Percentiles rank a stretch among this genome's conserved stretches.
Conservation (phyloP, 2,888 invertebrate species). For the Caenorhabditis virilis region DNA sequence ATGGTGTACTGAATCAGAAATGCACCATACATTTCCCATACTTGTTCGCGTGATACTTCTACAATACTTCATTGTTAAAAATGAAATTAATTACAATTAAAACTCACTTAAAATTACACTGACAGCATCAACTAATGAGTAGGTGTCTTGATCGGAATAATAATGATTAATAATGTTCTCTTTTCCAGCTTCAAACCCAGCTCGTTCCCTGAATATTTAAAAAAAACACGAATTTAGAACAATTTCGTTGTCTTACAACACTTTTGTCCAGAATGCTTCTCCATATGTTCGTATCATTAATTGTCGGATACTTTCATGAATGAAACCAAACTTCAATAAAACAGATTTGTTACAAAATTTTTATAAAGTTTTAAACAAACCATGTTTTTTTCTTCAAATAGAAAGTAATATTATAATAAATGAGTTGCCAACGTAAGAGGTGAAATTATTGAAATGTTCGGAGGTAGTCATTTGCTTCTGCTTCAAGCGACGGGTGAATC, state of each 20-base stretch:
- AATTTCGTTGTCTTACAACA: constrained; percentile 46
- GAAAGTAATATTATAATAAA: too few species aligned
- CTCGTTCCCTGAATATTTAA: constrained; percentile 34
- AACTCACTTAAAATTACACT: constrained; percentile 55
- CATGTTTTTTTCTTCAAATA: too few species aligned
- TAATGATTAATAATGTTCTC: constrained; percentile 67
- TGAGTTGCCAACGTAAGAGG: too few species aligned
- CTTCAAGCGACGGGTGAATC: too few species aligned
- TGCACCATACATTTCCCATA: constrained; percentile 67
- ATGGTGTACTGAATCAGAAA: constrained; percentile 67
- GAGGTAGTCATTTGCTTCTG: too few species aligned
- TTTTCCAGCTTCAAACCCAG: constrained; percentile 67
- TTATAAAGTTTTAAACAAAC: too few species aligned
- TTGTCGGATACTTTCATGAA: constrained; percentile 65
- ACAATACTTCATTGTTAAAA: constrained; percentile 5
- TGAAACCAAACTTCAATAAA: constrained; percentile 66
- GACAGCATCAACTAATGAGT: constrained; percentile 62
- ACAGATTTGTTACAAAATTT: too few species aligned
- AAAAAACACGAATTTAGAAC: neutral
- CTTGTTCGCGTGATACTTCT: constrained; percentile 64
- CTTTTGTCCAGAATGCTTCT: constrained; percentile 64
- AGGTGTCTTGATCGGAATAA: constrained; percentile 66
- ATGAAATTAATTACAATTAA: neutral
- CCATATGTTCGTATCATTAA: constrained; percentile 63
- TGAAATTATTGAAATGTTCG: too few species aligned